Evolutionary conservation across 2,113 vertebrate species (phyloP), one percentile per base, ranked within the genome.

Genomic region (Corvus hawaiiensis): DNA sequence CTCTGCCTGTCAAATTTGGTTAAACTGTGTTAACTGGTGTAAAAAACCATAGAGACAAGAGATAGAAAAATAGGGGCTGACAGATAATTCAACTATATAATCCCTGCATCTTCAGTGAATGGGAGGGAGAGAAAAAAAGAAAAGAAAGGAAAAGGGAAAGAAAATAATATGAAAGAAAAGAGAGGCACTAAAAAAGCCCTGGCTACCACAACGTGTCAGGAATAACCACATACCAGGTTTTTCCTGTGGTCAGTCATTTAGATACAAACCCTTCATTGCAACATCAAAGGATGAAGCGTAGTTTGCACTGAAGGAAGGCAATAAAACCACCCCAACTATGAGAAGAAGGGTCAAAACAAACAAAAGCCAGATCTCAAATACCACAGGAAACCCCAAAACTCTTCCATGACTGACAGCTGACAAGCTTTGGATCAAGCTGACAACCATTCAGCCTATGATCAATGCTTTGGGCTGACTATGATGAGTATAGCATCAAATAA

Each of bases 61-160:
- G 13, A 61, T 84, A 21, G 20, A 95, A 87, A 94, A 95, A 93
- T 26, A 62, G 19, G 39, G 52, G 6, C 73, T 86, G 83, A 72
- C 90, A 94, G 88, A 66, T 10, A 93, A 86, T 86, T 90, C 62
- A 84, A 35, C 79, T 77, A 48, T 23, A 28, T 55, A 90, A 94
- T 86, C 19, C 43, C 75, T 67, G 30, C 16, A 41, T 77, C 35
- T 77, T 41, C 64, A 77, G 46, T 49, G 63, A 69, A 66, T 58
- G 0, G 4, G 46, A 33, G 12, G 3, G 16, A 27, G 8, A 28
- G 3, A 5, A 41, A 71, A 39, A 27, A 68, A 21, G 3, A 28
- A 37, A 52, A 28, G 6, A 14, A 13, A 72, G 23, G 16, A 10
- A 52, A 51, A 61, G 12, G 32, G 3, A 3, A 13, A 20, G 5